Evolutionary conservation across 2,888 invertebrate species (phyloP), one percentile per base, ranked within the genome.

Genomic region (Limnephilus lunatus): DNA sequence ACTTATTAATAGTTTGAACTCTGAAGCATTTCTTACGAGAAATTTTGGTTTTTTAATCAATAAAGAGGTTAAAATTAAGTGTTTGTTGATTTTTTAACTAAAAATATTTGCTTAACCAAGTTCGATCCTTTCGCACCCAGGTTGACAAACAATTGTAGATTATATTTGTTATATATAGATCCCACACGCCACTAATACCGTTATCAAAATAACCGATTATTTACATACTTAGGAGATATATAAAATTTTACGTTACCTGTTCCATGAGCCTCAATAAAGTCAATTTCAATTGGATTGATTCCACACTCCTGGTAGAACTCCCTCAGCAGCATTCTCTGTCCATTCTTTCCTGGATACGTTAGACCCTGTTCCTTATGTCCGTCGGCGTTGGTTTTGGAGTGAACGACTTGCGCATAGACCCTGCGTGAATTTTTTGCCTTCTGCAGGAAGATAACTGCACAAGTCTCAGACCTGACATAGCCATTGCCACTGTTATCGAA

Each of bases 251-350:
- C 53, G 7, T 93, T 93, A 96, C 98, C 98, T 91, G 98, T 98
- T 93, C 98, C 98, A 94, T 99, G 99, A 91, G 99, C 98, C 95
- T 99, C 99, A 2, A 99, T 96, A 94, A 97, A 99, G 94, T 97
- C 97, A 90, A 99, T 96, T 1, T 95, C 95, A 5, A 95, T 95
- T 0, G 98, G 98, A 92, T 97, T 96, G 31, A 99, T 95, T 86
- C 97, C 96, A 93, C 98, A 97, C 94, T 97, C 97, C 86, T 96
- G 95, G 94, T 97, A 97, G 94, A 97, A 97, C 94, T 97, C 97
- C 0, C 95, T 95, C 1, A 97, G 95, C 0, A 97, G 95, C 92
- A 96, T 95, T 93, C 96, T 96, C 95, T 97, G 97, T 90, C 97
- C 96, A 93, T 96, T 96, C 0, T 97, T 97, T 0, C 97, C 97